phyloP scores from a whole-genome alignment of 2,113 vertebrate genomes.

The Spea multiplicata region DNA sequence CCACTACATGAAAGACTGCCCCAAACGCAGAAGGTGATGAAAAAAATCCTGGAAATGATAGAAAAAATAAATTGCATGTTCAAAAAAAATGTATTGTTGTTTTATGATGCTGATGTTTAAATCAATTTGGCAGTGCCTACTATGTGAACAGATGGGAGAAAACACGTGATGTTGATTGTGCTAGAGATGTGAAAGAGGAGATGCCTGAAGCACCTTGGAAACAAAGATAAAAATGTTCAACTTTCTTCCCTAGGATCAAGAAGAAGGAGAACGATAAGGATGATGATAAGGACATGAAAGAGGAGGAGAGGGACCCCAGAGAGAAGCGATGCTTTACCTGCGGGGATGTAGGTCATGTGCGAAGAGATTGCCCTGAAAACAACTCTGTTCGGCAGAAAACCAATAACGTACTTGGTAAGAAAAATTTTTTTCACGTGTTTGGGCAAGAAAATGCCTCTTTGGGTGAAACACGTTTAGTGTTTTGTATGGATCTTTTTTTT shows the following conservation, averaged over 20 bases:
- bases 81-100: neutral
- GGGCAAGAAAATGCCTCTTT: too few relatives aligned
- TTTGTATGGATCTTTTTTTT: too few relatives aligned
- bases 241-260: conserved; percentile 76
- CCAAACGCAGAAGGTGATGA: conserved; percentile 89
- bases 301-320: conserved; percentile 86
- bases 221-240: conserved; percentile 1
- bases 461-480: too few relatives aligned
- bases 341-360: conserved; percentile 89
- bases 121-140: neutral
- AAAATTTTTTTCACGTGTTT: too few relatives aligned
- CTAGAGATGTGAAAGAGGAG: too few relatives aligned
- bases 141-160: neutral
- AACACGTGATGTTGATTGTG: neutral
- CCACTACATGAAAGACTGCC: conserved; percentile 99
- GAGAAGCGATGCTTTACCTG: conserved; percentile 96
- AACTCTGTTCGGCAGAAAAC: conserved; percentile 85
- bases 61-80: too few relatives aligned
- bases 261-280: conserved; percentile 95
- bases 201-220: too few relatives aligned
- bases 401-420: conserved; percentile 68
- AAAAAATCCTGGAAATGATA: neutral
- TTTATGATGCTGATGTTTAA: too few relatives aligned
- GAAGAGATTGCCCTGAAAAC: conserved; percentile 93
- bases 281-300: conserved; percentile 83